phyloP scores from a whole-genome alignment of 1,140 invertebrate genomes.

The Pogonognathellus flavescens region DNA sequence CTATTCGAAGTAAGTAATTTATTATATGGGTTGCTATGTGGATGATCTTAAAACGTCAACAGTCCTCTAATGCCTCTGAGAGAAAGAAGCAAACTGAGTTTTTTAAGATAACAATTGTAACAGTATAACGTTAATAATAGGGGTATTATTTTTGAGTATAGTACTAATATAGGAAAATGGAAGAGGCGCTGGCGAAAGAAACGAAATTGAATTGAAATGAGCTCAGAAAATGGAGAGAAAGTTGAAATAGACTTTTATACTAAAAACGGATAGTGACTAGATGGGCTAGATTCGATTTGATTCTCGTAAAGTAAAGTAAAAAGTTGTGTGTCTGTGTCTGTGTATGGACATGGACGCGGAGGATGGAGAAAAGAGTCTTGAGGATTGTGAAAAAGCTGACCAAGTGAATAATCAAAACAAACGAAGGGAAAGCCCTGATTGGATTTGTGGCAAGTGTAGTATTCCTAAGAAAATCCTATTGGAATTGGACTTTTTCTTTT shows the following conservation, averaged over 20 bases:
- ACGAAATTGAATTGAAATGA: conserved; percentile 29
- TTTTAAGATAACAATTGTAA: too few relatives aligned
- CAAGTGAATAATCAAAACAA: conserved; percentile 49
- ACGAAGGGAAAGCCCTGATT: conserved; percentile 36
- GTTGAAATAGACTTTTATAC: neutral
- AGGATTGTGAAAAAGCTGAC: conserved; percentile 34
- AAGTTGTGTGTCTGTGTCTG: neutral
- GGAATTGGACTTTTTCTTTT: conserved; percentile 28
- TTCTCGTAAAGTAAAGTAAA: neutral
- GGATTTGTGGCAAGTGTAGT: conserved; percentile 33
- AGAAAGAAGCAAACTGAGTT: too few relatives aligned
- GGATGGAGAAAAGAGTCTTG: neutral
- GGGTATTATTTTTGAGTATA: too few relatives aligned
- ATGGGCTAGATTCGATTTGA: neutral
- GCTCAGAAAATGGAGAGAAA: conserved; percentile 2
- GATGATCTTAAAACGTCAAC: too few relatives aligned
- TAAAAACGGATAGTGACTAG: neutral
- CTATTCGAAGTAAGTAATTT: too few relatives aligned
- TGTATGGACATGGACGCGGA: neutral
- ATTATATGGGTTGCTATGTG: too few relatives aligned
- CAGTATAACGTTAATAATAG: too few relatives aligned
- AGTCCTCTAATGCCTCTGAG: too few relatives aligned
- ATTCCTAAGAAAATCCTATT: conserved; percentile 28
- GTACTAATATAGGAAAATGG: too few relatives aligned
- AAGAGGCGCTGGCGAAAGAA: too few relatives aligned